Evolutionary conservation across 2,113 vertebrate species (phyloP), one percentile per base, ranked within the genome.

Genomic region (Gopherus flavomarginatus): DNA sequence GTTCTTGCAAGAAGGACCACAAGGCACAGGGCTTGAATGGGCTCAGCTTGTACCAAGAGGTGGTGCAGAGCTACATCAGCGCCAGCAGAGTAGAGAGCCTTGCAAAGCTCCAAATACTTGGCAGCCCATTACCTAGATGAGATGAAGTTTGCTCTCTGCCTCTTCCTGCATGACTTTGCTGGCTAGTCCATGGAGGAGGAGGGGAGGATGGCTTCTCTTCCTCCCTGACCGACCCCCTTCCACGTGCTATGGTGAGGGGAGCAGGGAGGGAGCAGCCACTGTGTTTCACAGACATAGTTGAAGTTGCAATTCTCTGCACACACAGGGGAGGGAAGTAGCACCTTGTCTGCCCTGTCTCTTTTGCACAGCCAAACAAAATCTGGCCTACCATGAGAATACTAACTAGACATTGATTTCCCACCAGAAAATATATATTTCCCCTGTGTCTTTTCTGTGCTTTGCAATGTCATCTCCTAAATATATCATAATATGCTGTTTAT

Each of bases 31-130:
- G 54, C 53, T 5, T 3, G 53, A 35, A 17, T 12, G 17, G 42
- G 42, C 53, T 90, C 31, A 9, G 8, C 31, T 49, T 44, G 17
- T 22, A 82, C 83, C 49, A 29, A 42, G 81, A 16, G 26, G 2
- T 7, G 27, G 2, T 19, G 4, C 3, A 27, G 49, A 53, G 49
- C 44, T 5, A 0, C 49, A 19, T 16, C 26, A 0, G 0, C 16
- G 12, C 11, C 2, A 0, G 87, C 57, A 83, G 14, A 88, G 49
- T n/a, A n/a, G 42, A 79, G 57, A 49, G 6, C 31, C 31, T 84
- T n/a, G 17, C 69, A 31, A 87, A 84, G 31, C 50, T 54, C 31
- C 69, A 17, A n/a, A 1, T 8, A 83, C 31, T 4, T 86, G 72
- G 11, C 17, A 6, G 4, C 31, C 11, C 38, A 38, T 10, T 72